A percentile compares a stretch with the other conserved stretches of the same genome.
phyloP scores from a whole-genome alignment of 2,113 vertebrate species.

The Gallinago media region DNA sequence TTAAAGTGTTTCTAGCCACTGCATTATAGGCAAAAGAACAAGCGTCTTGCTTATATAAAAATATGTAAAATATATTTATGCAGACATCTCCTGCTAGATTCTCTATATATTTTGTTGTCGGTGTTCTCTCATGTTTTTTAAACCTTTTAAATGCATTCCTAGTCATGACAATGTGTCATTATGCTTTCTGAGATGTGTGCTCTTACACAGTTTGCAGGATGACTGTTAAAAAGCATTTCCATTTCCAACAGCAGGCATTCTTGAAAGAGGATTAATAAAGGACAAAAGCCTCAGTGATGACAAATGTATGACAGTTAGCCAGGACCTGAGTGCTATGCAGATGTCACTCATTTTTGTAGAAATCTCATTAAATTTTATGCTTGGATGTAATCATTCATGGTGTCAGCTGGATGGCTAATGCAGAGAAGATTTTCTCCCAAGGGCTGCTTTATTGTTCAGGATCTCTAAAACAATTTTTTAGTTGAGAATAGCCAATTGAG shows the following conservation, averaged over 20 bases:
- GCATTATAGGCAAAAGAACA: background rate
- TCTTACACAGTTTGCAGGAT: conserved; percentile 1
- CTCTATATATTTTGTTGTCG: background rate
- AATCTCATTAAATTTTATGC: conserved; percentile 65
- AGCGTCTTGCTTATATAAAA: background rate
- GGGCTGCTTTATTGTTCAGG: conserved; percentile 36
- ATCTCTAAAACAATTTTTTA: conserved; percentile 52
- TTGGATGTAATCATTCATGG: conserved; percentile 52
- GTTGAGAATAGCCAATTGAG: conserved; percentile 44
- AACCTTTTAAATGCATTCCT: background rate
- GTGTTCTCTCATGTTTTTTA: conserved; percentile 18
- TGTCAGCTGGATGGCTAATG: conserved; percentile 52
- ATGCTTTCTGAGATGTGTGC: background rate
- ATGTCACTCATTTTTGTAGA: conserved; percentile 64
- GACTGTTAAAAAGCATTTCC: conserved; percentile 47
- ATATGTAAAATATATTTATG: background rate
- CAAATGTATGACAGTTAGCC: conserved; percentile 54
- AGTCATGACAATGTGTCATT: conserved; percentile 30
- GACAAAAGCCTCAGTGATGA: conserved; percentile 42
- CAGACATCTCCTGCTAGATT: background rate
- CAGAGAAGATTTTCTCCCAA: background rate
- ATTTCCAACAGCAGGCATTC: conserved; percentile 31
- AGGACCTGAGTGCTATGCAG: conserved; percentile 46
- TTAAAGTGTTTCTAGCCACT: background rate
- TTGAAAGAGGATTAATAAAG: conserved; percentile 62